Percentiles rank a stretch among this genome's conserved stretches.
These are phyloP conservation scores for Scaptomyza pallida DNA, from an alignment of 1,140 invertebrate genomes.

Conservation along the genomic window DNA sequence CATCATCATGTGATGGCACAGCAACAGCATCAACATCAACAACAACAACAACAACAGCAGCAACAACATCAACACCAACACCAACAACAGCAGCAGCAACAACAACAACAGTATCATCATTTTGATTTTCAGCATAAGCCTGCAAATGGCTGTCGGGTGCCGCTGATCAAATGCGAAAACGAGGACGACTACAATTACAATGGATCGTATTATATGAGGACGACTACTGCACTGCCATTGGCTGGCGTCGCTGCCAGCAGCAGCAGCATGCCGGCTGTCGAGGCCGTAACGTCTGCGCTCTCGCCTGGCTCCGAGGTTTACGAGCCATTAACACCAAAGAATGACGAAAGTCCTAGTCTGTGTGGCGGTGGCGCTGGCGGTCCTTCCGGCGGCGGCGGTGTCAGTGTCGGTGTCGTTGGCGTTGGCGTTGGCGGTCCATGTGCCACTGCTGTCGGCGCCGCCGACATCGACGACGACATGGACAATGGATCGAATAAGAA, in stretches of 20 bases:
- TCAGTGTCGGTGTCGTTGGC: slow-evolving; percentile 45
- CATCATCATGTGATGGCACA: slow-evolving; percentile 28
- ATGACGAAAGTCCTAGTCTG: slow-evolving; percentile 81
- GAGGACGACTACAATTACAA: slow-evolving; percentile 76
- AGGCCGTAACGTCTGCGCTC: slow-evolving; percentile 54
- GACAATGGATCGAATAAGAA: slow-evolving; percentile 75
- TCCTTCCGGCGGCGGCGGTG: slow-evolving; percentile 16
- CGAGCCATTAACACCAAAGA: slow-evolving; percentile 81
- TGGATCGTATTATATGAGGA: slow-evolving; percentile 73
- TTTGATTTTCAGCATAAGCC: slow-evolving; percentile 62
- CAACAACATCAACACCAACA: slow-evolving; percentile 46
- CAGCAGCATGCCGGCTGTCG: slow-evolving; percentile 32
- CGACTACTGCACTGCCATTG: slow-evolving; percentile 31
- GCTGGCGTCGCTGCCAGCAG: slow-evolving; percentile 43
- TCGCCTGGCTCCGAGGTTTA: slow-evolving; percentile 78
- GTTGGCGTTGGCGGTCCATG: slow-evolving; percentile 48
- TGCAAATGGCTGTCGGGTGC: slow-evolving; percentile 51
- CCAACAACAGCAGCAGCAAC: slow-evolving; percentile 43
- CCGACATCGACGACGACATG: slow-evolving; percentile 70
- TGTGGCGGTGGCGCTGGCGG: slow-evolving; percentile 62
- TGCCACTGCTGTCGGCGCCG: slow-evolving; percentile 56
- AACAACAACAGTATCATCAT: slow-evolving; percentile 62
- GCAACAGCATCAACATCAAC: slow-evolving; percentile 51
- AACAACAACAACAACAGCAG: slow-evolving; percentile 50
- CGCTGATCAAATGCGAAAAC: slow-evolving; percentile 65